Evolutionary conservation across 1,140 invertebrate genomes (phyloP).

Genomic region (Paramacrobiotus metropolitanus): DNA sequence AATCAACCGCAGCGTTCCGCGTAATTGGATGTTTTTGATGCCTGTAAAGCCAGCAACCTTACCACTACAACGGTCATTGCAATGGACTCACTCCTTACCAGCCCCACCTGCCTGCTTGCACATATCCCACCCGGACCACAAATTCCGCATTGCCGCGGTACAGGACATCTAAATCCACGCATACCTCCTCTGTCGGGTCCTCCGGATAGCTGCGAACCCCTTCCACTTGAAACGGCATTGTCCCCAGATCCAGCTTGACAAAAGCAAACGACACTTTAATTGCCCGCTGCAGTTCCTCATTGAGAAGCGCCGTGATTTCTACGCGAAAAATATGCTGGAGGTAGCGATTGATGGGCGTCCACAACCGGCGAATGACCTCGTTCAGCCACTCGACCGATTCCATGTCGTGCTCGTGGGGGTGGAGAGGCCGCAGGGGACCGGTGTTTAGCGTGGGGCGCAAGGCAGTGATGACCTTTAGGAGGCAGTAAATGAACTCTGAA

Average conservation of each 20-base stretch:
- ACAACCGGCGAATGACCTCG: not conserved
- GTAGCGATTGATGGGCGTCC: not conserved
- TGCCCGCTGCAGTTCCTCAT: not conserved
- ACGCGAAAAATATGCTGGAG: not conserved
- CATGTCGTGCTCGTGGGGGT: not conserved
- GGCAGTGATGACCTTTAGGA: not conserved
- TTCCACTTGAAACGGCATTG: not conserved
- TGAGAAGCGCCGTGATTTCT: not conserved
- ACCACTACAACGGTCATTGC: no score
- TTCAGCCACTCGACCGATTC: not conserved
- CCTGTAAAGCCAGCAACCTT: no score
- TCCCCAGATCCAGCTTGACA: not conserved
- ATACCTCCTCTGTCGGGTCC: no score
- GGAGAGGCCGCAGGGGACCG: not conserved
- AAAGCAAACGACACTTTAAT: not conserved
- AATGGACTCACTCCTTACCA: no score
- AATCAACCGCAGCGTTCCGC: no score
- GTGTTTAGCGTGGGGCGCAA: not conserved
- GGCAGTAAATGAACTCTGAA: not conserved
- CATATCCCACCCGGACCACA: no score
- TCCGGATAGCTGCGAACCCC: not conserved
- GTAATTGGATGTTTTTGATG: no score
- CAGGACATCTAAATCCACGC: no score
- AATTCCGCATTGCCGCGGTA: no score
- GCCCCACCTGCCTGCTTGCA: no score